These are phyloP conservation scores for Poecilia wingei DNA, from an alignment of 2,797 vertebrate species.

Conservation along the genomic window DNA sequence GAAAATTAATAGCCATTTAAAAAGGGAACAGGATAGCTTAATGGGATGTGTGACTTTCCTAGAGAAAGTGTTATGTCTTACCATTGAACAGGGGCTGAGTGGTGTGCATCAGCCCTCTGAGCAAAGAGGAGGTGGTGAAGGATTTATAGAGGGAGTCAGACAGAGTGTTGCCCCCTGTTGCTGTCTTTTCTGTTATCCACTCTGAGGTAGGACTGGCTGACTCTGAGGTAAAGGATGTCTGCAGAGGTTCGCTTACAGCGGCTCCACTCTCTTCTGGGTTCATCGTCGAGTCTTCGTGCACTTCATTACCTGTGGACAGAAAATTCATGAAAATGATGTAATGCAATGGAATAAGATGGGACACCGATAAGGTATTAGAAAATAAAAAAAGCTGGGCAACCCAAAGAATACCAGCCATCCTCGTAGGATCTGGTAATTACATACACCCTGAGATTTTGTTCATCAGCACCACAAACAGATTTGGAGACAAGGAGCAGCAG, in stretches of 20 bases:
- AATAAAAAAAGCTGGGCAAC: not conserved
- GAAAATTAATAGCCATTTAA: not conserved
- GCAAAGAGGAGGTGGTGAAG: constrained; percentile 77
- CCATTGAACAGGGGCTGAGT: constrained; percentile 92
- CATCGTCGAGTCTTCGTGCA: constrained; percentile 38
- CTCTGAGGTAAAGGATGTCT: constrained; percentile 70
- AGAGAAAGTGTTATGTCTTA: constrained; percentile 77
- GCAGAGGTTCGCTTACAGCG: constrained; percentile 56
- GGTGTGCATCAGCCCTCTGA: constrained; percentile 85
- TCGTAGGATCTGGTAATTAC: not conserved
- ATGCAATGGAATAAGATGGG: not conserved
- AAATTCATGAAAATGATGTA: not conserved
- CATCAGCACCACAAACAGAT: not conserved
- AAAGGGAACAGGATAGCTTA: not conserved
- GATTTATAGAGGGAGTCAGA: constrained; percentile 67
- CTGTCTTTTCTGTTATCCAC: constrained; percentile 78
- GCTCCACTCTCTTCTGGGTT: constrained; percentile 62
- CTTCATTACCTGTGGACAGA: constrained; percentile 34
- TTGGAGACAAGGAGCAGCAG: not conserved
- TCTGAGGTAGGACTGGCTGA: constrained; percentile 80
- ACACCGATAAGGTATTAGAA: not conserved
- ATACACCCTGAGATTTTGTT: not conserved
- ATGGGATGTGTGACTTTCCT: not conserved
- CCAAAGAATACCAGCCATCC: not conserved
- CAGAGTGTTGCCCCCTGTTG: constrained; percentile 73